A percentile compares a stretch with the other conserved stretches of the same genome.
These are phyloP conservation scores for Bryconaethiops microstoma DNA, from an alignment of 2,797 vertebrate species.

Conservation along the genomic window DNA sequence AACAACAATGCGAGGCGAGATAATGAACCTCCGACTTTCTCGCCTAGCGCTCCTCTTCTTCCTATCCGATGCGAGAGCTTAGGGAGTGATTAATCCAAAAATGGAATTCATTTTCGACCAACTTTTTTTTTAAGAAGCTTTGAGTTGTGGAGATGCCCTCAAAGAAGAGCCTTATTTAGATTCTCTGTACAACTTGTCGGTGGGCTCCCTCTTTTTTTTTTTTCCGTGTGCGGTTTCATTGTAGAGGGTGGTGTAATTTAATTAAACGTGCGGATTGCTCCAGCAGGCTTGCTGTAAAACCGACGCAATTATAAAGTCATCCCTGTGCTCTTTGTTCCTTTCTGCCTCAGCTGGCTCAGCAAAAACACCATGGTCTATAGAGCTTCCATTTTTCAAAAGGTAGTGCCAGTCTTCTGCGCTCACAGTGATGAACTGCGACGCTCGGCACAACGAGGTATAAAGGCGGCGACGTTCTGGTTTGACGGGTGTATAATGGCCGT, in stretches of 20 bases:
- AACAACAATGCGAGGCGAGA: not conserved
- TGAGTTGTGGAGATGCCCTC: not conserved
- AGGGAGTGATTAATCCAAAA: slow-evolving; percentile 10
- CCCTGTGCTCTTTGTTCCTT: slow-evolving; percentile 62
- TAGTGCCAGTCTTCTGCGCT: not conserved
- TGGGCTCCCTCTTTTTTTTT: slow-evolving; percentile 7
- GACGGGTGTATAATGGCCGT: not conserved
- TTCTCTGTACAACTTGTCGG: not conserved
- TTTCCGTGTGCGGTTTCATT: slow-evolving; percentile 29
- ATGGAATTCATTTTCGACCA: slow-evolving; percentile 17
- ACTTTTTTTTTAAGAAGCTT: slow-evolving; percentile 14
- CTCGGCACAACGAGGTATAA: not conserved
- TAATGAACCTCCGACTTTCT: slow-evolving; percentile 4
- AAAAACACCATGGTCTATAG: slow-evolving; percentile 45
- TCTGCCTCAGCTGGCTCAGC: slow-evolving; percentile 59
- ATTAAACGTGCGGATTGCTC: slow-evolving; percentile 70
- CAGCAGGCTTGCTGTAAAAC: slow-evolving; percentile 68
- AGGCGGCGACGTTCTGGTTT: not conserved
- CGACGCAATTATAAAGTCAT: slow-evolving; percentile 73
- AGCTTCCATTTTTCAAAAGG: slow-evolving; percentile 52
- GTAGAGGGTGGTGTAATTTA: slow-evolving; percentile 63
- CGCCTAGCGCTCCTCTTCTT: not conserved
- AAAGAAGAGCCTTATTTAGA: slow-evolving; percentile 27
- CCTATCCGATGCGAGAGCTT: not conserved
- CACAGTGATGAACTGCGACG: slow-evolving; percentile 9